Evolutionary conservation across 2,113 vertebrate genomes (phyloP).

Genomic region (Nerophis lumbriciformis): DNA sequence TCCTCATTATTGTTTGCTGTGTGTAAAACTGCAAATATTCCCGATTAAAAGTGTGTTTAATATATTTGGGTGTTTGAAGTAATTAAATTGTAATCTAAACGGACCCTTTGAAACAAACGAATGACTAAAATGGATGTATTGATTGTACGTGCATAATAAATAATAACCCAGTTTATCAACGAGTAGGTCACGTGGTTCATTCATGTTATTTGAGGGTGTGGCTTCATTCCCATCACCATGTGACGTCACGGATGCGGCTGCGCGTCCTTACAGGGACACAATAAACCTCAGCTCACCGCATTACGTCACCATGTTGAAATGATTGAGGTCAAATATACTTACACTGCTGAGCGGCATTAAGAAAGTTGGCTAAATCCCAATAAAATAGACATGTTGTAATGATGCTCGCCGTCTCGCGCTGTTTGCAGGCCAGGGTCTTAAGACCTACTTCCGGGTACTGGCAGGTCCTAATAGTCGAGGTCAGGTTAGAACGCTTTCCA

Average conservation of each 20-base stretch:
- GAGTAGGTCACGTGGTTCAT: slow-evolving; percentile 27
- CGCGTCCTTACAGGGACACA: not conserved
- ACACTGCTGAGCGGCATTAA: not conserved
- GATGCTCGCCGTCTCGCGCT: not conserved
- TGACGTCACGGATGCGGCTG: slow-evolving; percentile 40
- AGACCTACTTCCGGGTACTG: too few species aligned
- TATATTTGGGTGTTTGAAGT: not conserved
- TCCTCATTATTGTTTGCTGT: too few species aligned
- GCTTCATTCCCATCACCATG: slow-evolving; percentile 36
- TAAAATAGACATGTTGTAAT: too few species aligned
- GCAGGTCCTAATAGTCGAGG: not conserved
- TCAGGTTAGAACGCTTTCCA: not conserved
- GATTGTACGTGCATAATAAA: too few species aligned
- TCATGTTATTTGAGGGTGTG: slow-evolving; percentile 44
- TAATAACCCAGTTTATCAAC: not conserved
- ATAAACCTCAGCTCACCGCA: not conserved
- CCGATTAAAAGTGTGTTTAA: not conserved
- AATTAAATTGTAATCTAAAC: too few species aligned
- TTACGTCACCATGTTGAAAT: not conserved
- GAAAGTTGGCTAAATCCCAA: not conserved
- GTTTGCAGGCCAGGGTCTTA: not conserved
- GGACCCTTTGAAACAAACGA: too few species aligned
- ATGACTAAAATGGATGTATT: too few species aligned
- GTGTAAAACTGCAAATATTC: too few species aligned
- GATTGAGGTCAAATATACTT: not conserved